Evolutionary conservation across 2,797 vertebrate species (phyloP).

Genomic region (Syngnathus rostellatus): DNA sequence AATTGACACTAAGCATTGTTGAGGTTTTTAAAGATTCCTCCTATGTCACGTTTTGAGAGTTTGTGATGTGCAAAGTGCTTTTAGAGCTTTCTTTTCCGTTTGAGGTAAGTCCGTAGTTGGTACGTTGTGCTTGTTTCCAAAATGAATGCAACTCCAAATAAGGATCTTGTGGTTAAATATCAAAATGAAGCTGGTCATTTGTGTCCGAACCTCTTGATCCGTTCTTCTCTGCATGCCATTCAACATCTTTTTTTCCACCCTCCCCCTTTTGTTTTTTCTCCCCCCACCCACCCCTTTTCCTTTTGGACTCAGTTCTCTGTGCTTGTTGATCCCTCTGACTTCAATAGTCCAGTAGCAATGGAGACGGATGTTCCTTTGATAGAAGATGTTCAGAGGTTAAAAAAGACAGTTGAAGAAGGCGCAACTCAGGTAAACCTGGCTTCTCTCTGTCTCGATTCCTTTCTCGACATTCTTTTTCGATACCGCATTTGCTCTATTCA

Average conservation of each 20-base stretch:
- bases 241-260: conserved; percentile 50
- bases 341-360: conserved; percentile 91
- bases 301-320: conserved; percentile 78
- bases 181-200: background rate
- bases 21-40: background rate
- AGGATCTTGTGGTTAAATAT: background rate
- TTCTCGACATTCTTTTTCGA: conserved; percentile 5
- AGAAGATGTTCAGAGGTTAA: conserved; percentile 95
- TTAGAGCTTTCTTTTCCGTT: background rate
- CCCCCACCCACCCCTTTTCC: conserved; percentile 20
- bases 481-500: background rate
- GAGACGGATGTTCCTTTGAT: conserved; percentile 90
- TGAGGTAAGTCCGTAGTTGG: background rate
- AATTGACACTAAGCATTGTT: background rate
- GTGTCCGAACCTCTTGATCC: conserved; percentile 29
- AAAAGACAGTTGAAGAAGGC: conserved; percentile 87
- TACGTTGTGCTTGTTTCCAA: background rate
- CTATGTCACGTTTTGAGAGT: too few relatives aligned
- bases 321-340: conserved; percentile 80
- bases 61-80: too few relatives aligned
- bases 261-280: conserved; percentile 31
- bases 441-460: conserved; percentile 46
- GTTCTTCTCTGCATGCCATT: conserved; percentile 63
- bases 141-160: background rate
- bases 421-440: conserved; percentile 83